These are phyloP conservation scores for Dynastes hyllus DNA, from an alignment of 2,888 invertebrate genomes.

Conservation along the genomic window DNA sequence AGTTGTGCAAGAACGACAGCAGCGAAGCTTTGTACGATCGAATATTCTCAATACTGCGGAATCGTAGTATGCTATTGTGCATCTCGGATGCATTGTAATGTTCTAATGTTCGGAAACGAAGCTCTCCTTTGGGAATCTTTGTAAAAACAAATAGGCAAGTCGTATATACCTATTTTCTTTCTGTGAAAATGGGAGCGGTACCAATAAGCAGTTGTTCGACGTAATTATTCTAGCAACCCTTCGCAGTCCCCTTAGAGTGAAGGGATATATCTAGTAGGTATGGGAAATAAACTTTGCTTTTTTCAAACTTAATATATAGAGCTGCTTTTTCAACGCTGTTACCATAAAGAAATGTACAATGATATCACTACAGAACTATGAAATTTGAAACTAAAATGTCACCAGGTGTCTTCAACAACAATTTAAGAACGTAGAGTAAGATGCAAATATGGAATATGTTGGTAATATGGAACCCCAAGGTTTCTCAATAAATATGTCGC, in stretches of 20 bases:
- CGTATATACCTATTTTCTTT: constrained; percentile 8
- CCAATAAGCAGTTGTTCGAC: constrained; percentile 3
- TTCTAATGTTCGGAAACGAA: constrained; percentile 45
- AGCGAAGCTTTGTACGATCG: constrained; percentile 52
- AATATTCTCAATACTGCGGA: constrained; percentile 47
- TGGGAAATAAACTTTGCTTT: no score
- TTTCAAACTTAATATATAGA: no score
- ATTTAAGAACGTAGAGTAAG: no score
- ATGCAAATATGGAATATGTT: no score
- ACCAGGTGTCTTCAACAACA: no score
- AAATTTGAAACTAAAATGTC: no score
- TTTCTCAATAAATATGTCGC: no score
- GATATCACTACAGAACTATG: no score
- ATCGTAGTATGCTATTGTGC: constrained; percentile 47
- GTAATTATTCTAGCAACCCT: background rate
- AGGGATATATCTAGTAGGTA: no score
- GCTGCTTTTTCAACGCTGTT: no score
- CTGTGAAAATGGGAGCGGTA: background rate
- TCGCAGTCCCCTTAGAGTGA: background rate
- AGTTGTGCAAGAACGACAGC: constrained; percentile 57
- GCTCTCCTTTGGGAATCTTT: constrained; percentile 28
- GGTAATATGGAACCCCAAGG: no score
- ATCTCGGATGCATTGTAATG: constrained; percentile 45
- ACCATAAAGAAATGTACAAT: no score
- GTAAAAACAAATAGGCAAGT: constrained; percentile 28